phyloP scores from a whole-genome alignment of 2,888 invertebrate species.

The Stramonita haemastoma region DNA sequence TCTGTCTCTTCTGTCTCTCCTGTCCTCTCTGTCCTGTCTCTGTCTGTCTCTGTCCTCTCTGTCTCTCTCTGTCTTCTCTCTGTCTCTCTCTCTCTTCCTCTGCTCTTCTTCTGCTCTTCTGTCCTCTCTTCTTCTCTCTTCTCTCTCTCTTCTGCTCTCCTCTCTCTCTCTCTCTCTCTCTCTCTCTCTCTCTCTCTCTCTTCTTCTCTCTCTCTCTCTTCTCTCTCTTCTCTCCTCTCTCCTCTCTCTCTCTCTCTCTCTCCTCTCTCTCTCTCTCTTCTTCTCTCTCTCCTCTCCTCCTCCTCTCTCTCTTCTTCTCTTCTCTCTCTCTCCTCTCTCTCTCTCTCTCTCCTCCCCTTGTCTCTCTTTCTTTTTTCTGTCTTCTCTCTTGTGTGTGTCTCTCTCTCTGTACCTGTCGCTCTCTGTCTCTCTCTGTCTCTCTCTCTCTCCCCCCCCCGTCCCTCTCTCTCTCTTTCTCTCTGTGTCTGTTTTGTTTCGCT shows the following conservation, averaged over 20 bases:
- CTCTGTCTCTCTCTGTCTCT: background rate
- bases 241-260: background rate
- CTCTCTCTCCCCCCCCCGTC: no score
- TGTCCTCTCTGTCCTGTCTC: background rate
- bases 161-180: background rate
- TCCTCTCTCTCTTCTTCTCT: constrained; percentile 2
- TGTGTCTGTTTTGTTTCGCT: no score
- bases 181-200: background rate
- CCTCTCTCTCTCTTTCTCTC: background rate
- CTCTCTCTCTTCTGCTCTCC: no score
- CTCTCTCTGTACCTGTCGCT: background rate
- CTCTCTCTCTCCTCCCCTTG: background rate
- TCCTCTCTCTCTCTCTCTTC: background rate
- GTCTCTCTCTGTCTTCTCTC: background rate
- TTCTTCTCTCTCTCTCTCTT: background rate
- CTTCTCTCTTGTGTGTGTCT: background rate
- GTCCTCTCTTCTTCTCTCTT: no score
- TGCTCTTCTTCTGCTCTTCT: no score
- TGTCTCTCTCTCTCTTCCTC: no score
- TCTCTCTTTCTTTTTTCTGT: background rate
- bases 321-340: background rate
- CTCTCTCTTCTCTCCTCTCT: background rate
- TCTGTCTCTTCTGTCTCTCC: background rate
- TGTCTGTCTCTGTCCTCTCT: background rate
- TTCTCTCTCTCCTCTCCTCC: no score